Conservation (phyloP, 1,140 invertebrate genomes). For the Protaetia brevitarsis region DNA sequence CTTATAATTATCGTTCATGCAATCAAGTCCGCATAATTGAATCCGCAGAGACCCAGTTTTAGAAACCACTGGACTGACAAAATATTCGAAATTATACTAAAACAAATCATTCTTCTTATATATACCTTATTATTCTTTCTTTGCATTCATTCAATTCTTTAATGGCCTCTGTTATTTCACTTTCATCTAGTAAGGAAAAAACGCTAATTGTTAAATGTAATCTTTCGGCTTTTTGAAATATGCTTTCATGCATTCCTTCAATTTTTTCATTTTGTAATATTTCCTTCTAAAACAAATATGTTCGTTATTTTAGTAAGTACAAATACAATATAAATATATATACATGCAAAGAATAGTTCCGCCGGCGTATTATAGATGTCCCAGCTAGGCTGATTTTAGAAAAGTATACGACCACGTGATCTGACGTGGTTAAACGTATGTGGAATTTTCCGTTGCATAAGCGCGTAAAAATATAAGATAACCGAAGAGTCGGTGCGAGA, state of each 20-base stretch:
- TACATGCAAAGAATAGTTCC: no score
- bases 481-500: no score
- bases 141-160: slow-evolving; percentile 55
- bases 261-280: slow-evolving; percentile 50
- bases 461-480: no score
- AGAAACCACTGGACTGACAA: slow-evolving; percentile 25
- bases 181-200: slow-evolving; percentile 65
- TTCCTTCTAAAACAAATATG: slow-evolving; percentile 11
- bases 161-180: slow-evolving; percentile 57
- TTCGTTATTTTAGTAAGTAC: not conserved
- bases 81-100: slow-evolving; percentile 8
- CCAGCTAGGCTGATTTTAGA: no score
- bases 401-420: no score
- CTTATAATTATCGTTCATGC: slow-evolving; percentile 53
- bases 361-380: no score
- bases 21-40: slow-evolving; percentile 51
- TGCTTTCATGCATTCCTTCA: slow-evolving; percentile 59
- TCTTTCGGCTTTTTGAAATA: slow-evolving; percentile 69
- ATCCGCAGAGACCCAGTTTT: slow-evolving; percentile 44
- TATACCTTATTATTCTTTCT: slow-evolving; percentile 56
- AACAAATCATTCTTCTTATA: not conserved
- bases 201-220: slow-evolving; percentile 75
- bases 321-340: no score
- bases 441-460: no score
- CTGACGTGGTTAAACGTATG: no score